A percentile compares a stretch with the other conserved stretches of the same genome.
These are phyloP conservation scores for Paramuricea clavata DNA, from an alignment of 92 coral and sea anemone species.

Conservation along the genomic window DNA sequence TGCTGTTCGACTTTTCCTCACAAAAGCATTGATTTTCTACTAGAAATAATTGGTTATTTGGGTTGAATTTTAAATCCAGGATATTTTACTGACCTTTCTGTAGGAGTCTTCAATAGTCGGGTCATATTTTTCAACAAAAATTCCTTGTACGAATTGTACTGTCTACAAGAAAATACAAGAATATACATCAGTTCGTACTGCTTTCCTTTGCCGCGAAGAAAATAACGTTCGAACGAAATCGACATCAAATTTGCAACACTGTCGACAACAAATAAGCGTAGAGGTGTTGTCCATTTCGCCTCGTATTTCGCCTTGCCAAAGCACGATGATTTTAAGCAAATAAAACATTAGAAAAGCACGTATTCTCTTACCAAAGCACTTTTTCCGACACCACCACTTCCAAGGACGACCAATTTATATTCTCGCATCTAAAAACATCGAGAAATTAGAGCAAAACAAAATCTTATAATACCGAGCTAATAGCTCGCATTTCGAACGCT, in stretches of 20 bases:
- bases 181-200: background rate
- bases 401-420: slow-evolving; percentile 97
- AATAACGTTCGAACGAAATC: slow-evolving; percentile 8
- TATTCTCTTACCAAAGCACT: slow-evolving; percentile 91
- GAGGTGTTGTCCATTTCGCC: slow-evolving; percentile 3
- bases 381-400: slow-evolving; percentile 99
- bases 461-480: background rate
- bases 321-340: slow-evolving; percentile 11
- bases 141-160: slow-evolving; percentile 99
- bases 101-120: slow-evolving; percentile 99
- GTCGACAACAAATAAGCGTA: slow-evolving; percentile 24
- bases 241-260: slow-evolving; percentile 43
- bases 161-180: slow-evolving; percentile 68
- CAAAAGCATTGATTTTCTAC: background rate
- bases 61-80: slow-evolving; percentile 15
- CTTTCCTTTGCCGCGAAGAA: background rate
- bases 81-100: slow-evolving; percentile 82
- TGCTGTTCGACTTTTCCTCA: background rate
- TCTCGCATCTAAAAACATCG: slow-evolving; percentile 82
- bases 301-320: background rate
- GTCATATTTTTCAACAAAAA: slow-evolving; percentile 97
- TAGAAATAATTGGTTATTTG: background rate
- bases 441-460: slow-evolving; percentile 5
- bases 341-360: slow-evolving; percentile 12
- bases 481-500: slow-evolving; percentile 11